Conservation (phyloP, 2,888 invertebrate species). For the Digitonthophagus gazella region DNA sequence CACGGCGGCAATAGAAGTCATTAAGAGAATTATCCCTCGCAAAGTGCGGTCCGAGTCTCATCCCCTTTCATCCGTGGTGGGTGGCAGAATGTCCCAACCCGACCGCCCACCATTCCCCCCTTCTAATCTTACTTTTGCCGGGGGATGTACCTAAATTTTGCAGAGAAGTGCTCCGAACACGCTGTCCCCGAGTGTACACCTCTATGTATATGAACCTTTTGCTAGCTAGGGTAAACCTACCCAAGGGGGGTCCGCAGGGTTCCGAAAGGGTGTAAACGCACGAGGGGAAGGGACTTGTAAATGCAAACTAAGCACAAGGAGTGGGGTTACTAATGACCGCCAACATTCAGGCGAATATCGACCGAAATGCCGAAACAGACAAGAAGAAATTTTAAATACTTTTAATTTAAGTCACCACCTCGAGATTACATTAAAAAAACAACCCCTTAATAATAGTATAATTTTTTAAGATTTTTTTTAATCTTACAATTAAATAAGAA, state of each 20-base stretch:
- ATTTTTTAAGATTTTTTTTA: not conserved
- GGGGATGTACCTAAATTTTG: conserved; percentile 35
- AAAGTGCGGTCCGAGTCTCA: not conserved
- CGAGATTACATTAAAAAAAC: not conserved
- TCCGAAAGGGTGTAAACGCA: conserved; percentile 33
- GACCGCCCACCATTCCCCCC: conserved; percentile 8
- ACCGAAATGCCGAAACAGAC: conserved; percentile 42
- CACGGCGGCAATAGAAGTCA: not conserved
- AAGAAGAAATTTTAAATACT: not conserved
- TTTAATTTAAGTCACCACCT: not conserved
- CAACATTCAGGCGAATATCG: conserved; percentile 47
- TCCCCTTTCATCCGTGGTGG: not conserved
- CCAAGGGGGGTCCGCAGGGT: conserved; percentile 40
- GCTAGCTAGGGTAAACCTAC: conserved; percentile 41
- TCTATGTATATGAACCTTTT: conserved; percentile 53
- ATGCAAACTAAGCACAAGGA: conserved; percentile 54
- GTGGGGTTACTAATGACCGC: conserved; percentile 51
- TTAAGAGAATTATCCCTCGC: not conserved
- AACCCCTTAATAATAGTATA: not conserved
- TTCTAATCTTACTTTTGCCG: conserved; percentile 20
- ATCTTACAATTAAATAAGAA: not conserved
- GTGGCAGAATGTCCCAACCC: not conserved
- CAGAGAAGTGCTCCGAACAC: conserved; percentile 34
- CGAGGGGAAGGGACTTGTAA: conserved; percentile 49
- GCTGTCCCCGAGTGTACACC: conserved; percentile 46